Percentiles rank a stretch among this genome's conserved stretches.
These are phyloP conservation scores for Trissoscelio sp. DNA, from an alignment of 2,888 invertebrate species.

Conservation along the genomic window DNA sequence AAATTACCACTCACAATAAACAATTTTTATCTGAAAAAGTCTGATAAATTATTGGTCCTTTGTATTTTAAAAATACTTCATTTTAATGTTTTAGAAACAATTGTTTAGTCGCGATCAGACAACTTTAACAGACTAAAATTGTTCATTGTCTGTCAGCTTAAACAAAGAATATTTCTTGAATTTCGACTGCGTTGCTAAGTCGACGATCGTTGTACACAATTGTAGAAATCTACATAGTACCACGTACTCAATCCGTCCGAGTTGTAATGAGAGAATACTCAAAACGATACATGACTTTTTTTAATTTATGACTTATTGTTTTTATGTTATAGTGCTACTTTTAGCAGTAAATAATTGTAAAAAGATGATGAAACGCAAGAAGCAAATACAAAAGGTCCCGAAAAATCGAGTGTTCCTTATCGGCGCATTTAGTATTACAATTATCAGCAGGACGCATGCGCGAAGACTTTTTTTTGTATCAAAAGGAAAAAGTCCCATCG, in stretches of 20 bases:
- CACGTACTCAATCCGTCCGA: slow-evolving; percentile 62
- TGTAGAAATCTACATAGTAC: slow-evolving; percentile 8
- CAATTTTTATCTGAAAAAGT: not conserved
- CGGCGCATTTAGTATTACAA: slow-evolving; percentile 69
- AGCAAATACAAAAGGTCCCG: slow-evolving; percentile 16
- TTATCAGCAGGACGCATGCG: slow-evolving; percentile 51
- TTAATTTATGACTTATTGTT: slow-evolving; percentile 68
- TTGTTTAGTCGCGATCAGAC: not conserved
- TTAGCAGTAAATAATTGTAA: slow-evolving; percentile 45
- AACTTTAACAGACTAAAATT: not conserved
- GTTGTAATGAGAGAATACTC: slow-evolving; percentile 67
- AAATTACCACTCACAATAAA: slow-evolving; percentile 6
- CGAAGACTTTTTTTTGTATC: slow-evolving; percentile 9
- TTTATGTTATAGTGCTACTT: slow-evolving; percentile 61
- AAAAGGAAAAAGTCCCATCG: slow-evolving; percentile 2
- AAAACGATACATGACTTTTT: slow-evolving; percentile 66
- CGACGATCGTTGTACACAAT: not conserved
- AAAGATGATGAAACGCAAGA: not conserved
- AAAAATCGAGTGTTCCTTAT: slow-evolving; percentile 57
- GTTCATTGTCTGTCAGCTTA: not conserved
- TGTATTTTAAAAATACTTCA: not conserved
- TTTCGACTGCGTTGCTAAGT: slow-evolving; percentile 7
- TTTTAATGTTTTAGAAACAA: too few species aligned
- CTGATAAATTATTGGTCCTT: not conserved
- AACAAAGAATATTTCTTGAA: slow-evolving; percentile 12